Percentiles rank a stretch among this genome's conserved stretches.
These are phyloP conservation scores for Parapsyche elsis DNA, from an alignment of 1,140 invertebrate genomes.

Conservation along the genomic window DNA sequence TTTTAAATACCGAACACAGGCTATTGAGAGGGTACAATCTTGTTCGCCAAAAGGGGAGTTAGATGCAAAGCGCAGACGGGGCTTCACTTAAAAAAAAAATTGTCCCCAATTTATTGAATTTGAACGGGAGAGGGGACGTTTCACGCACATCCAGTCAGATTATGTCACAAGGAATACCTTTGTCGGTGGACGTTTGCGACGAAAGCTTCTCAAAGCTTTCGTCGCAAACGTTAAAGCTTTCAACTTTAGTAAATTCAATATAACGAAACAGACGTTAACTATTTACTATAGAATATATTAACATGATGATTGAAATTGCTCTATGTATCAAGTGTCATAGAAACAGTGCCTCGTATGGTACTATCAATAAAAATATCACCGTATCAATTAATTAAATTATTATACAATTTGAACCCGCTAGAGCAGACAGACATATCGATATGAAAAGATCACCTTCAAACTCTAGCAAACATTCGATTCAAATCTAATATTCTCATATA, in stretches of 20 bases:
- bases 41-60: neutral
- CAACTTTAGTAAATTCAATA: neutral
- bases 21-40: neutral
- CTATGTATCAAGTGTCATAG: too few species aligned
- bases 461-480: too few species aligned
- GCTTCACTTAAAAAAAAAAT: slow-evolving; percentile 40
- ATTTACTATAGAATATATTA: too few species aligned
- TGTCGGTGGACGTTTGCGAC: slow-evolving; percentile 34
- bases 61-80: slow-evolving; percentile 23
- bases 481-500: too few species aligned
- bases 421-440: too few species aligned
- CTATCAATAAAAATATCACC: too few species aligned
- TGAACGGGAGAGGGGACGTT: slow-evolving; percentile 46
- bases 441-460: too few species aligned
- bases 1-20: too few species aligned
- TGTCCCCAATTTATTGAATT: slow-evolving; percentile 54
- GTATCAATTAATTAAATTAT: too few species aligned
- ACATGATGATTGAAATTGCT: too few species aligned
- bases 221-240: neutral
- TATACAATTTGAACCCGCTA: too few species aligned
- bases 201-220: slow-evolving; percentile 32
- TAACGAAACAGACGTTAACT: neutral
- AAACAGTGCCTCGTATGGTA: too few species aligned
- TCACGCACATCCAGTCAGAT: slow-evolving; percentile 55
- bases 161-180: slow-evolving; percentile 46